Percentiles rank a stretch among this genome's conserved stretches.
These are phyloP conservation scores for Ailurus styani DNA, from an alignment of 2,113 vertebrate species.

Conservation along the genomic window DNA sequence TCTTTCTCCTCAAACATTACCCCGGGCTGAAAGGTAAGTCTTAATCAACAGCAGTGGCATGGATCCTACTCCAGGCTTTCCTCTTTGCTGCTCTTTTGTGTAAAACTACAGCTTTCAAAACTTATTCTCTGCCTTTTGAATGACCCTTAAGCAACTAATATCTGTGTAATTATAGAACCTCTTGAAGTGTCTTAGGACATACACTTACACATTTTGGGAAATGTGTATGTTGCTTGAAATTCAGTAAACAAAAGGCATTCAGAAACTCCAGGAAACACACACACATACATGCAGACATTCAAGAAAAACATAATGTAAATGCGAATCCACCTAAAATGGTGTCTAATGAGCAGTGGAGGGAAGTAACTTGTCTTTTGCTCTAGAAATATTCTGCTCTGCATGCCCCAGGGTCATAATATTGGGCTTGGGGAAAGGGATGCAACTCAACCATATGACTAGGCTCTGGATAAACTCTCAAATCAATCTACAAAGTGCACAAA, in stretches of 20 bases:
- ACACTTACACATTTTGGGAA: not conserved
- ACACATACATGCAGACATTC: not conserved
- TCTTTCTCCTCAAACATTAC: not conserved
- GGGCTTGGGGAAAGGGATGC: not conserved
- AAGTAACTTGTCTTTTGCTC: not conserved
- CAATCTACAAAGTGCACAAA: not conserved
- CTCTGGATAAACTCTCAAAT: not conserved
- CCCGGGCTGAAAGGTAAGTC: not conserved
- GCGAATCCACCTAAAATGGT: not conserved
- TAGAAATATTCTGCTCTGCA: not conserved
- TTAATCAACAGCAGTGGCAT: not conserved
- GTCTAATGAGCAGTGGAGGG: not conserved
- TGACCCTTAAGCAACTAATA: no score
- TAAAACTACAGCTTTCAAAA: not conserved
- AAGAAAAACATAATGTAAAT: not conserved
- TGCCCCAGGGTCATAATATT: not conserved
- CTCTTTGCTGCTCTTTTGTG: not conserved
- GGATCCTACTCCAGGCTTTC: not conserved
- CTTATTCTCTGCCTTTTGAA: not conserved
- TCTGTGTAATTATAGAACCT: not conserved
- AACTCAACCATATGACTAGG: not conserved
- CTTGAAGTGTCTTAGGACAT: not conserved
- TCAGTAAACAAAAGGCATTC: not conserved
- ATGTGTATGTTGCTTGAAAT: not conserved
- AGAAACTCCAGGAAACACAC: not conserved